These are phyloP conservation scores for Poecile montanus DNA, from an alignment of 2,797 vertebrate species.

Conservation along the genomic window DNA sequence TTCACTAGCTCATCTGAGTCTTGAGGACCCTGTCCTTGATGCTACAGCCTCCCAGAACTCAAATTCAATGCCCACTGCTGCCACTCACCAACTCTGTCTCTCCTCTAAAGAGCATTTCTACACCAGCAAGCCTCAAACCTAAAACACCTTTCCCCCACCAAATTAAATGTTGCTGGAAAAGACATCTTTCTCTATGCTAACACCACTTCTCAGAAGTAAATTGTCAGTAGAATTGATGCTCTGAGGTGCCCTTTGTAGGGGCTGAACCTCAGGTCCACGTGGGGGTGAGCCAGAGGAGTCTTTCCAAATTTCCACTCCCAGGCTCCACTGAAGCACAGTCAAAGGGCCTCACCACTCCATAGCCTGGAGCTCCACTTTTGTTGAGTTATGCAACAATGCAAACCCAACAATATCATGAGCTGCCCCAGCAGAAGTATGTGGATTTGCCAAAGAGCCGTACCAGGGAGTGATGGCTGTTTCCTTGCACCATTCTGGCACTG, in stretches of 20 bases:
- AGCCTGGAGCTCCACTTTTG: not conserved
- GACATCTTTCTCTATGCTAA: not conserved
- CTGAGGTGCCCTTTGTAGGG: not conserved
- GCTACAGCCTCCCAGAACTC: not conserved
- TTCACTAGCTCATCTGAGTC: not conserved
- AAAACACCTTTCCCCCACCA: not conserved
- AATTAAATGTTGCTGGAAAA: not conserved
- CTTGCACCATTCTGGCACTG: not conserved
- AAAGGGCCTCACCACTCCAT: not conserved
- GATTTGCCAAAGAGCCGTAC: not conserved
- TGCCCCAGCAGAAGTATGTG: not conserved
- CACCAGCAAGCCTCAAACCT: not conserved
- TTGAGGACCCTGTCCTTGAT: not conserved
- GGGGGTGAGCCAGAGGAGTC: accelerated
- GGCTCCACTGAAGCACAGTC: not conserved
- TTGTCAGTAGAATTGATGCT: not conserved
- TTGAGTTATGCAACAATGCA: not conserved
- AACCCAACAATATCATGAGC: accelerated
- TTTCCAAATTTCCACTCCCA: not conserved
- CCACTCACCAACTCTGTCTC: not conserved
- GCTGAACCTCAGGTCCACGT: accelerated
- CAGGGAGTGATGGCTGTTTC: not conserved
- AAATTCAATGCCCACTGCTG: not conserved
- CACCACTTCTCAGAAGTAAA: not conserved
- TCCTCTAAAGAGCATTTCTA: not conserved